Conservation (phyloP, 1,140 invertebrate genomes). For the Zaprionus lachaisei region DNA sequence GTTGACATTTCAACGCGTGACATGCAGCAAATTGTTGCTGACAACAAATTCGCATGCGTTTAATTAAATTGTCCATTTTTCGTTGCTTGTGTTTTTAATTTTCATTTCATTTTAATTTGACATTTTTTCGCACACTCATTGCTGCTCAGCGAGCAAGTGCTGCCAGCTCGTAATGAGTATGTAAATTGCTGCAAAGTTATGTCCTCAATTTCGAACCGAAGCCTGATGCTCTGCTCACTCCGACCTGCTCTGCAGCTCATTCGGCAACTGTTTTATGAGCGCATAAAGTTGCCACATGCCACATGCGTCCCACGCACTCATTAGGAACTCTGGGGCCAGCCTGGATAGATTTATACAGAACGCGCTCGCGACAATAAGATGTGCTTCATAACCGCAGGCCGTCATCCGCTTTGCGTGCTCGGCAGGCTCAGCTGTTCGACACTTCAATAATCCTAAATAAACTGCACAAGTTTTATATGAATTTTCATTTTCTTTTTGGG, state of each 20-base stretch:
- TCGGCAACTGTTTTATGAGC: slow-evolving; percentile 59
- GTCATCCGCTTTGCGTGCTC: not conserved
- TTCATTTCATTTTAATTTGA: slow-evolving; percentile 39
- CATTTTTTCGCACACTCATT: slow-evolving; percentile 26
- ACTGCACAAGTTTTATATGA: slow-evolving; percentile 32
- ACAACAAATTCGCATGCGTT: slow-evolving; percentile 49
- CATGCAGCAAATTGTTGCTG: slow-evolving; percentile 34
- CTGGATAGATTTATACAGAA: slow-evolving; percentile 63
- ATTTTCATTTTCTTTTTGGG: not conserved
- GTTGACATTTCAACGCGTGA: slow-evolving; percentile 41
- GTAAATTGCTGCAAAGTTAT: slow-evolving; percentile 76
- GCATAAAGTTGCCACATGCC: slow-evolving; percentile 66
- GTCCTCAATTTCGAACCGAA: slow-evolving; percentile 57
- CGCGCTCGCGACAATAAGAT: slow-evolving; percentile 23
- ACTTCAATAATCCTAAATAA: slow-evolving; percentile 27
- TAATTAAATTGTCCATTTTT: slow-evolving; percentile 68
- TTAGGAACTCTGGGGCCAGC: slow-evolving; percentile 54
- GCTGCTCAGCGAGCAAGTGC: slow-evolving; percentile 40
- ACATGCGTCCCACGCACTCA: slow-evolving; percentile 65
- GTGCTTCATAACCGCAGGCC: slow-evolving; percentile 34
- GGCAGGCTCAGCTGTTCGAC: slow-evolving; percentile 39
- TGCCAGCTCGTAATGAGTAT: slow-evolving; percentile 64
- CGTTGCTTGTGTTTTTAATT: slow-evolving; percentile 28
- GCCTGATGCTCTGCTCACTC: slow-evolving; percentile 20
- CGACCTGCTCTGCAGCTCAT: slow-evolving; percentile 12